These are phyloP conservation scores for Cossypha heuglini DNA, from an alignment of 2,797 vertebrate species.

Conservation along the genomic window DNA sequence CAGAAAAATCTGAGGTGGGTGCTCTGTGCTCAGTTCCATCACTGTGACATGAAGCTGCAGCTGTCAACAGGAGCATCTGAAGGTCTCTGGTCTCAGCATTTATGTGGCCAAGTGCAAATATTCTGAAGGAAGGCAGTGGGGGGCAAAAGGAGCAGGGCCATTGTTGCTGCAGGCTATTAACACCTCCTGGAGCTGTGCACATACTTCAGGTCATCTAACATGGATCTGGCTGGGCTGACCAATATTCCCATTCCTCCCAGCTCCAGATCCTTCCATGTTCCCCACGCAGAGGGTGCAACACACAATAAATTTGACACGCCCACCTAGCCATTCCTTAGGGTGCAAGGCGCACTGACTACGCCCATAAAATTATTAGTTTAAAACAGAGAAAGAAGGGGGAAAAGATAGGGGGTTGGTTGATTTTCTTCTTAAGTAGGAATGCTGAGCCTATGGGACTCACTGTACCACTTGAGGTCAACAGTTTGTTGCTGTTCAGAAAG, in stretches of 20 bases:
- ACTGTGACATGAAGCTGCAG: background rate
- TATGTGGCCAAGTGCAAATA: background rate
- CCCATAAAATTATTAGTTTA: background rate
- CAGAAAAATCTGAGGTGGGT: background rate
- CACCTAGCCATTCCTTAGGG: background rate
- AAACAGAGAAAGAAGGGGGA: background rate
- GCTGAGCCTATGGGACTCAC: background rate
- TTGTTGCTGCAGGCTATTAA: background rate
- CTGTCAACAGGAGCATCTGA: background rate
- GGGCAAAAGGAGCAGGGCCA: background rate
- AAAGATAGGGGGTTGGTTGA: background rate
- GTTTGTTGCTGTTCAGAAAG: constrained; percentile 1
- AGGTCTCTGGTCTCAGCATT: background rate
- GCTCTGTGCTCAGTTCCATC: background rate
- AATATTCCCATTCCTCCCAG: background rate
- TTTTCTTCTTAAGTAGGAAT: background rate
- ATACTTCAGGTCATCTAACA: background rate
- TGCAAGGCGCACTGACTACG: background rate
- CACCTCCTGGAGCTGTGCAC: background rate
- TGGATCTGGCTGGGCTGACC: background rate
- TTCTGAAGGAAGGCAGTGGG: background rate
- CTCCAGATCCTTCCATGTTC: background rate
- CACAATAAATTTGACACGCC: background rate
- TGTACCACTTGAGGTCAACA: background rate
- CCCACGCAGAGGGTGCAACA: background rate